Evolutionary conservation across 2,888 invertebrate genomes (phyloP).

Genomic region (Eumerus sabulonum): DNA sequence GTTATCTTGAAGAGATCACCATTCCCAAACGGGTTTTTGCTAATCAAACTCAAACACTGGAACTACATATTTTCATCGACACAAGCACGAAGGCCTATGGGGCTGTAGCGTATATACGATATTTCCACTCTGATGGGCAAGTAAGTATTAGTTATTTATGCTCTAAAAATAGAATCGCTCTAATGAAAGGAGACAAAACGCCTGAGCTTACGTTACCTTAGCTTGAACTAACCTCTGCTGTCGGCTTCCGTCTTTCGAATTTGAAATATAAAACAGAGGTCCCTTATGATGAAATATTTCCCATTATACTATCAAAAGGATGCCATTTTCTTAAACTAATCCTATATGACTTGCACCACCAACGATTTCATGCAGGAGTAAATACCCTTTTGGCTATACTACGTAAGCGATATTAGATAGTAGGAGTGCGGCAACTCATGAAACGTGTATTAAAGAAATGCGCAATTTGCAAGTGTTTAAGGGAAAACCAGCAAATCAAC

Average conservation of each 20-base stretch:
- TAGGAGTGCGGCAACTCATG: neutral
- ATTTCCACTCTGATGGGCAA: neutral
- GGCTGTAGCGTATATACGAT: constrained; percentile 7
- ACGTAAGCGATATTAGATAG: neutral
- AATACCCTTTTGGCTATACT: constrained; percentile 1
- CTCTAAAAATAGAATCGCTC: constrained; percentile 9
- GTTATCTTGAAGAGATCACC: neutral
- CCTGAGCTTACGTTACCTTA: neutral
- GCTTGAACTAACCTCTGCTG: neutral
- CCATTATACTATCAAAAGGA: constrained; percentile 1
- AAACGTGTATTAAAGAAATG: neutral
- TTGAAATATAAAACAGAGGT: neutral
- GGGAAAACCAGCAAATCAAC: neutral
- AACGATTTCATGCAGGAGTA: constrained; percentile 5
- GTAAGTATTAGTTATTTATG: constrained; percentile 6
- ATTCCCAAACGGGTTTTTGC: neutral
- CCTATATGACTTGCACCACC: constrained; percentile 1
- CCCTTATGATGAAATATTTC: constrained; percentile 10
- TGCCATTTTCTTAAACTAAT: neutral
- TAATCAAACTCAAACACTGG: neutral
- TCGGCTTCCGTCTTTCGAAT: neutral
- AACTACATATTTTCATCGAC: neutral
- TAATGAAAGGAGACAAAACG: neutral
- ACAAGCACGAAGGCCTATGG: neutral
- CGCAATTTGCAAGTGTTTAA: neutral